Base-by-base conservation (phyloP, 2,797 vertebrate species). In the Danio kyathit region DNA sequence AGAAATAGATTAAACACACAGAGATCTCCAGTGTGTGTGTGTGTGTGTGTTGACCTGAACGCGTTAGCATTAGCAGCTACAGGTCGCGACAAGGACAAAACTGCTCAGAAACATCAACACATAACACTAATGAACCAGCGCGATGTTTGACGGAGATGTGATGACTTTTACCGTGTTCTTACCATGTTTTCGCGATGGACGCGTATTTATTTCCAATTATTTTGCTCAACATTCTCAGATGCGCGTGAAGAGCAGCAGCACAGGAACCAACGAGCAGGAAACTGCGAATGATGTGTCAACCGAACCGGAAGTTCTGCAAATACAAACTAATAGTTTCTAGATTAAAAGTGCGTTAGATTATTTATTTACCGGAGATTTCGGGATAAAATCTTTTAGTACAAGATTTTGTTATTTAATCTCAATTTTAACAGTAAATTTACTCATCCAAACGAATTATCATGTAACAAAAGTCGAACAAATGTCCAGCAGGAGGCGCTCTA, bases 151-250 rank as follows among this genome's bases (percentile, higher is more conserved):
- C 29, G 29, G 29, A 29, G 8, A 0, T 7, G 56, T 1, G 21
- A 0, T 1, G 13, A 0, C 0, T 4, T 3, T 46, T 29, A 16
- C 12, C 9, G 21, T 19, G 2, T 10, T 29, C 91, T 90, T 88
- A 95, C 93, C 94, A 95, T 41, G 90, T 52, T 67, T 90, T 95
- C 5, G 79, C 90, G 16, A 94, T 88, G 0, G 92, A 21, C 7
- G 79, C 54, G 73, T 92, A 94, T 73, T 93, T 95, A 59, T 64
- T 40, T 21, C 93, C 91, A 12, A 94, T 48, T 0, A 94, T 0
- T 90, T 94, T 94, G 38, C 70, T 21, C 7, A 94, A 69, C 93
- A 94, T 94, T 83, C 83, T 88, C 43, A 29, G 14, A 4, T 0
- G 5, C 19, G 4, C 14, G 13, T 13, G 8, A 10, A 7, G n/a